phyloP scores from a whole-genome alignment of 2,888 invertebrate genomes.

The Drosophila algonquin region DNA sequence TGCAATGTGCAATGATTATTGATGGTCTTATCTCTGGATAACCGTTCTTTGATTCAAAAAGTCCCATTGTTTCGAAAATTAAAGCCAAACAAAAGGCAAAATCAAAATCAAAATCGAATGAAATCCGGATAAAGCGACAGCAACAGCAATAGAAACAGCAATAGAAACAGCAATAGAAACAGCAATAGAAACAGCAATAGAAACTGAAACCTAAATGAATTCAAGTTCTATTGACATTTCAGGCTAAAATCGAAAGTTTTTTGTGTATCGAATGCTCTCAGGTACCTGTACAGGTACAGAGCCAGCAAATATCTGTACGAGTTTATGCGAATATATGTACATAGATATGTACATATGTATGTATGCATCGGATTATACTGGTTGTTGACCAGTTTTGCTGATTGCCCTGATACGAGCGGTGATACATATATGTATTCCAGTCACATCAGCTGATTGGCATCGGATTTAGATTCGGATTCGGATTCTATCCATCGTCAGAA shows the following conservation, averaged over 20 bases:
- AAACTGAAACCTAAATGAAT: conserved; percentile 22
- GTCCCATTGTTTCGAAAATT: conserved; percentile 48
- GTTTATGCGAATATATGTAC: neutral
- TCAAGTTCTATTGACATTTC: conserved; percentile 63
- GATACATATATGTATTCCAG: neutral
- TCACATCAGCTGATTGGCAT: neutral
- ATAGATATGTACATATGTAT: neutral
- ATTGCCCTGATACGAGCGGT: too few species aligned
- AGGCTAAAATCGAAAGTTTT: conserved; percentile 51
- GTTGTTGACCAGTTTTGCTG: conserved; percentile 15
- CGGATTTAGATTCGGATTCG: neutral
- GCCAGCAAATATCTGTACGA: neutral
- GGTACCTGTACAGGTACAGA: neutral
- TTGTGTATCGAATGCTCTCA: neutral
- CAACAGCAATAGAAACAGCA: neutral
- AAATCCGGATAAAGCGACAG: neutral
- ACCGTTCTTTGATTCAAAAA: conserved; percentile 21
- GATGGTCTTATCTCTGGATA: conserved; percentile 4
- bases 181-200: neutral
- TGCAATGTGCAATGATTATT: conserved; percentile 2
- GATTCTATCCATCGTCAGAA: neutral
- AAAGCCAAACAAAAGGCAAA: conserved; percentile 31
- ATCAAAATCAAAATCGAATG: conserved; percentile 30
- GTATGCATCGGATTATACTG: neutral
- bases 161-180: neutral